These are phyloP conservation scores for Sitta europaea DNA, from an alignment of 2,113 vertebrate genomes.

Conservation along the genomic window DNA sequence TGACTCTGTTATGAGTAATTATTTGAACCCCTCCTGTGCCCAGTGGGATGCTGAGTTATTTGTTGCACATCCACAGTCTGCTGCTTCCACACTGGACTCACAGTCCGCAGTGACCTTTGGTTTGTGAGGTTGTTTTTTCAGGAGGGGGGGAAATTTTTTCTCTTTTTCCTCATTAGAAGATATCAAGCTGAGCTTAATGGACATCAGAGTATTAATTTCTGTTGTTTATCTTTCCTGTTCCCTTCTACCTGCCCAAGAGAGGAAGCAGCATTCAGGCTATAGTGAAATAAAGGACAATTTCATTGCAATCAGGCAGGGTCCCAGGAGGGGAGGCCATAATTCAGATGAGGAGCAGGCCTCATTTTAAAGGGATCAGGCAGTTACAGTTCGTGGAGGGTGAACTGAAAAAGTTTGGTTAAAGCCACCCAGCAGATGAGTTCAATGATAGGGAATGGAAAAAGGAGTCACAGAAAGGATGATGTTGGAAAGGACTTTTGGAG, in stretches of 20 bases:
- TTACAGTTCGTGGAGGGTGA: neutral
- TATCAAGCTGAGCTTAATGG: neutral
- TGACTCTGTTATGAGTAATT: neutral
- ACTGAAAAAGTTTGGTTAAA: neutral
- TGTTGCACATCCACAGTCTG: fast-evolving
- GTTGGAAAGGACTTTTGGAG: neutral
- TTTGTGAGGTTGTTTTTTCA: neutral
- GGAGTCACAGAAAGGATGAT: neutral
- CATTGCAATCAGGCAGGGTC: neutral
- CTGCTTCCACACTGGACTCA: neutral
- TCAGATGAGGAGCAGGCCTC: neutral
- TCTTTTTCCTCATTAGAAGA: neutral
- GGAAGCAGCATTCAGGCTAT: neutral
- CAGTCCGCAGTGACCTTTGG: neutral
- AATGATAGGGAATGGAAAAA: neutral
- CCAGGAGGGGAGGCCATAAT: neutral
- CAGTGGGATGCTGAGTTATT: neutral
- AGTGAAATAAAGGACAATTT: neutral
- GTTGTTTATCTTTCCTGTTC: neutral
- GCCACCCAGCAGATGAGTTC: neutral
- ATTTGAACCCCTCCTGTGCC: neutral
- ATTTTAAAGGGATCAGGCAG: neutral
- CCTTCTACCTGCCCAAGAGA: neutral
- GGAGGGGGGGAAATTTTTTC: fast-evolving
- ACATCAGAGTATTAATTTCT: neutral